Percentiles rank a stretch among this genome's conserved stretches.
phyloP scores from a whole-genome alignment of 2,113 vertebrate species.

The Heptranchias perlo region DNA sequence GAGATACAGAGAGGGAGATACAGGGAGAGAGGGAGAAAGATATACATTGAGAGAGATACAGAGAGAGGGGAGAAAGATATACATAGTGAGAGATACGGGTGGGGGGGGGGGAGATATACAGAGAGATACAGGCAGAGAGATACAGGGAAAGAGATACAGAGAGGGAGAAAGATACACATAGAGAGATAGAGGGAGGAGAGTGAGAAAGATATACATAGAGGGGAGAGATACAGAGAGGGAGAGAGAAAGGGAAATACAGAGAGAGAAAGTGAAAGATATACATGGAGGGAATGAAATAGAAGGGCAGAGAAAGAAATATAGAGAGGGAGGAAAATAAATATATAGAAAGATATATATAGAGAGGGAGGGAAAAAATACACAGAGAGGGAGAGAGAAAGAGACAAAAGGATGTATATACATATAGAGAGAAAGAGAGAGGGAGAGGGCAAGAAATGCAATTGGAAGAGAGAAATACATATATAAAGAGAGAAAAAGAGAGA shows the following conservation, averaged over 20 bases:
- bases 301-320: background rate
- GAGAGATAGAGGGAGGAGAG: background rate
- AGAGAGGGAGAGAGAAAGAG: no score
- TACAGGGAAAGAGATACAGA: background rate
- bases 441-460: background rate
- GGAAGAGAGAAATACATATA: no score
- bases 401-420: no score
- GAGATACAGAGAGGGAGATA: background rate
- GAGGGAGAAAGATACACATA: background rate
- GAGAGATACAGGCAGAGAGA: background rate
- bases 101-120: background rate
- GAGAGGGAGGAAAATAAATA: no score
- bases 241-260: background rate
- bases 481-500: no score
- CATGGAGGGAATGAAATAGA: constrained; percentile 37
- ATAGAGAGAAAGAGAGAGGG: no score
- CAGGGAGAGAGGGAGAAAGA: background rate
- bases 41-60: background rate
- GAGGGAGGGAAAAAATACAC: no score
- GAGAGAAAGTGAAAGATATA: background rate
- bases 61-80: background rate
- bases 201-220: background rate
- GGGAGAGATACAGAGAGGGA: background rate
- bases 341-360: no score
- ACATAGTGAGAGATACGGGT: background rate